Evolutionary conservation across 1,140 invertebrate species (phyloP).

Genomic region (Bradysia coprophila): DNA sequence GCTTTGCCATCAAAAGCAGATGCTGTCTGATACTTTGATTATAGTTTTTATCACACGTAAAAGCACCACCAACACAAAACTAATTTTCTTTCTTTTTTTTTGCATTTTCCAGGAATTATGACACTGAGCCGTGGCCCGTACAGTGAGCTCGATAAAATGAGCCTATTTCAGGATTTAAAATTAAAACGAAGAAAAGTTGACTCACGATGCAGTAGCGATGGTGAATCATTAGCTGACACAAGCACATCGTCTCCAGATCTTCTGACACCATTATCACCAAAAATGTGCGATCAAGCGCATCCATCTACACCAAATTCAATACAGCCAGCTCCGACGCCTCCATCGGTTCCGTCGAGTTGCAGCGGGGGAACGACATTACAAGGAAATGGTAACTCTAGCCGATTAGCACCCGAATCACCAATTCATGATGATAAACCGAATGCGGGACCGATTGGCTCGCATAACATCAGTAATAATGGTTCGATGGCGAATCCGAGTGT

Average conservation of each 20-base stretch:
- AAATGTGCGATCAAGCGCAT: slow-evolving; percentile 32
- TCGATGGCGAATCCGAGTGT: slow-evolving; percentile 14
- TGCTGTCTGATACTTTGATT: too few relatives aligned
- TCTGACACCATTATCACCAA: slow-evolving; percentile 53
- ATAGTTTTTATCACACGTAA: too few relatives aligned
- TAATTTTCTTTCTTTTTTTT: neutral
- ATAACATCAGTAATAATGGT: neutral
- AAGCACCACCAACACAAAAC: too few relatives aligned
- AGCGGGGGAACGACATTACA: neutral
- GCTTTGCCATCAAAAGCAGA: too few relatives aligned
- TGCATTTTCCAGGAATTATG: slow-evolving; percentile 72
- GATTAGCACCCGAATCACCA: slow-evolving; percentile 15
- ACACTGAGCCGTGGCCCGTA: slow-evolving; percentile 84
- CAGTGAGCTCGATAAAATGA: slow-evolving; percentile 92
- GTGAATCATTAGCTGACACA: slow-evolving; percentile 79
- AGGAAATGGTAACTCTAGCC: neutral
- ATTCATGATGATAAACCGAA: neutral
- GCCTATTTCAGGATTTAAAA: slow-evolving; percentile 96
- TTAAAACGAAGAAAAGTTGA: slow-evolving; percentile 93
- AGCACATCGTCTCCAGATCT: slow-evolving; percentile 74
- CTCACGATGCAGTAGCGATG: slow-evolving; percentile 87
- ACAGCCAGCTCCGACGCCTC: slow-evolving; percentile 11
- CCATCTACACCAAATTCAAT: slow-evolving; percentile 13
- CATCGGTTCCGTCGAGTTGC: neutral
- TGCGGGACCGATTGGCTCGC: too few relatives aligned